phyloP scores from a whole-genome alignment of 1,140 invertebrate genomes.

The Campoletis sonorensis region DNA sequence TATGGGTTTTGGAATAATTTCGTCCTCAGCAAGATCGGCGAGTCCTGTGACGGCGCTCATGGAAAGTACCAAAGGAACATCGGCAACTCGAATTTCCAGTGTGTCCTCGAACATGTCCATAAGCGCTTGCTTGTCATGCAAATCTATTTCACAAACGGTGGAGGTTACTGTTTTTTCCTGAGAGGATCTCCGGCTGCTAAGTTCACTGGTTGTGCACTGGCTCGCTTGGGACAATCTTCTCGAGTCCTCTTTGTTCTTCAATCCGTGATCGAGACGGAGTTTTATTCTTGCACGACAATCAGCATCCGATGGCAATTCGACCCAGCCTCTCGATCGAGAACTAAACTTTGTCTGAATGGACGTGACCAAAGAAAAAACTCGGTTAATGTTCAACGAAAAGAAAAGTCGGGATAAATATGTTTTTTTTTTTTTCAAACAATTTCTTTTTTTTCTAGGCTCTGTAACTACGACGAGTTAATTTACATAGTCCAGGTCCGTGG shows the following conservation, averaged over 20 bases:
- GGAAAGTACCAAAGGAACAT: conserved; percentile 83
- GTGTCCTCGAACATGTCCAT: conserved; percentile 70
- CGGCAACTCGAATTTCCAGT: conserved; percentile 81
- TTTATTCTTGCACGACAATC: conserved; percentile 78
- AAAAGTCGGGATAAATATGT: not conserved
- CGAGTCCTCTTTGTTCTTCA: conserved; percentile 74
- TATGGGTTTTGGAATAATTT: conserved; percentile 86
- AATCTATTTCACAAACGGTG: conserved; percentile 56
- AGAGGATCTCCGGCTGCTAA: conserved; percentile 43
- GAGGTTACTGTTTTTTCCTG: conserved; percentile 44
- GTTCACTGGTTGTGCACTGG: conserved; percentile 42
- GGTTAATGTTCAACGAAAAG: not conserved
- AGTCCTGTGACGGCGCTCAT: conserved; percentile 89
- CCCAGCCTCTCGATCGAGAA: conserved; percentile 84
- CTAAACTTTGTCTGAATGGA: conserved; percentile 83
- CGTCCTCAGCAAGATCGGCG: conserved; percentile 90
- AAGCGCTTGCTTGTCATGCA: conserved; percentile 67
- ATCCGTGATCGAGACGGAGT: conserved; percentile 80
- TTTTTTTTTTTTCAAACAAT: too few species aligned
- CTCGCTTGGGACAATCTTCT: conserved; percentile 70
- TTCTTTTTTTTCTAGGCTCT: too few species aligned
- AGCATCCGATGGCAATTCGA: conserved; percentile 79
- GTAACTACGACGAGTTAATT: too few species aligned
- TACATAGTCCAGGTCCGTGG: not conserved
- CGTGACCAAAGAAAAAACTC: conserved; percentile 17